Evolutionary conservation across 2,888 invertebrate species (phyloP).

Genomic region (Clostera curtula): DNA sequence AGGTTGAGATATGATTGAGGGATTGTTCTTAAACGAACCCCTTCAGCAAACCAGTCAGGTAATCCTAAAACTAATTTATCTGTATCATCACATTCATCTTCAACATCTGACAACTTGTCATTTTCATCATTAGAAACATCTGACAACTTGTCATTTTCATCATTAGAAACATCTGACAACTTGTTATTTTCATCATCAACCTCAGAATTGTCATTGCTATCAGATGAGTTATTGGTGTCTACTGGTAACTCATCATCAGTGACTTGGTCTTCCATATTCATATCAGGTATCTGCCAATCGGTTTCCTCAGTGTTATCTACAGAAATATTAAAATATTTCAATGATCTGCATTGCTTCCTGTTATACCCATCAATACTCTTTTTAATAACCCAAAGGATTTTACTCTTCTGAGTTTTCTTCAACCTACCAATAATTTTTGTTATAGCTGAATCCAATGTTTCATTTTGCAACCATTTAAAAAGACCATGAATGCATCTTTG

Average conservation of each 20-base stretch:
- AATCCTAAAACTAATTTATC: slow-evolving; percentile 33
- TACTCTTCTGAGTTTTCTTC: slow-evolving; percentile 69
- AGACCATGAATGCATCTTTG: slow-evolving; percentile 82
- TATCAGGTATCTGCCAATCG: slow-evolving; percentile 18
- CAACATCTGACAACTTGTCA: slow-evolving; percentile 17
- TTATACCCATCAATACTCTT: slow-evolving; percentile 79
- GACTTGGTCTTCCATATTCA: slow-evolving; percentile 12
- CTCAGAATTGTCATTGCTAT: slow-evolving; percentile 14
- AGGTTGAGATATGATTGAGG: slow-evolving; percentile 82
- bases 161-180: slow-evolving; percentile 25
- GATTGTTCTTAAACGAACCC: slow-evolving; percentile 75
- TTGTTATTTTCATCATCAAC: slow-evolving; percentile 15
- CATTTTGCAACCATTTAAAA: slow-evolving; percentile 84
- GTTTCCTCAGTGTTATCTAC: slow-evolving; percentile 14
- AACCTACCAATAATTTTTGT: slow-evolving; percentile 78
- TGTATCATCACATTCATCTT: slow-evolving; percentile 14
- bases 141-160: slow-evolving; percentile 23
- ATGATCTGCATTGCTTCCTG: slow-evolving; percentile 71
- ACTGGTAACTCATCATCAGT: slow-evolving; percentile 8
- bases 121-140: slow-evolving; percentile 25
- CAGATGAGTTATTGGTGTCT: slow-evolving; percentile 9
- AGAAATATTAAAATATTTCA: slow-evolving; percentile 70
- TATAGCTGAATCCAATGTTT: slow-evolving; percentile 81
- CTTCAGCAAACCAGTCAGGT: slow-evolving; percentile 79
- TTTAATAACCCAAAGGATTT: slow-evolving; percentile 74